Percentiles rank a stretch among this genome's conserved stretches.
These are phyloP conservation scores for Etheostoma nigrum DNA, from an alignment of 2,797 vertebrate species.

Conservation along the genomic window DNA sequence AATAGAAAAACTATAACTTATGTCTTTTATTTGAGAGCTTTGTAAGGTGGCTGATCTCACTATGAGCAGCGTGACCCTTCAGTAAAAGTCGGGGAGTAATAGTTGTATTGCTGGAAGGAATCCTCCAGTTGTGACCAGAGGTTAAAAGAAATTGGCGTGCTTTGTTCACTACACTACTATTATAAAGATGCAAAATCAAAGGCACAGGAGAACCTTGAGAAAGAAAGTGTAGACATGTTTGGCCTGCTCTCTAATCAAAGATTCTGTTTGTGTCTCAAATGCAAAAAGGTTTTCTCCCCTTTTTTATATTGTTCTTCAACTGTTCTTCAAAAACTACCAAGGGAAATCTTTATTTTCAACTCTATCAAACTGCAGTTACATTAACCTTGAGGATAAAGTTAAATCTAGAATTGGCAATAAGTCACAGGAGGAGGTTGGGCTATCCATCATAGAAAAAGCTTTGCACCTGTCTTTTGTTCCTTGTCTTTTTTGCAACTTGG, in stretches of 20 bases:
- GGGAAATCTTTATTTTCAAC: conserved; percentile 13
- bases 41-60: conserved; percentile 37
- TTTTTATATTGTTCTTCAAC: conserved; percentile 19
- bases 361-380: background rate
- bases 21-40: conserved; percentile 48
- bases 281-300: conserved; percentile 2
- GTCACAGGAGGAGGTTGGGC: conserved; percentile 35
- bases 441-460: conserved; percentile 18
- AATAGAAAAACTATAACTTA: conserved; percentile 59
- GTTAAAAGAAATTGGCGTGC: conserved; percentile 28
- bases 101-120: conserved; percentile 25
- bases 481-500: conserved; percentile 19
- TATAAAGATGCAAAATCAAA: conserved; percentile 30
- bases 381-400: conserved; percentile 37
- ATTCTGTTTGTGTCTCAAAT: conserved; percentile 18
- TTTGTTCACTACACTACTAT: conserved; percentile 18
- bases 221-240: background rate
- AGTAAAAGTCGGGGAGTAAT: conserved; percentile 33
- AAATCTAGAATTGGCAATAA: conserved; percentile 36
- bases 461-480: background rate
- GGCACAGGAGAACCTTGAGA: conserved; percentile 4
- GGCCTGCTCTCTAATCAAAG: conserved; percentile 8
- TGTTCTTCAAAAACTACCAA: conserved; percentile 3
- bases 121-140: conserved; percentile 17
- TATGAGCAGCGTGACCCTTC: conserved; percentile 56